Evolutionary conservation across 2,797 vertebrate genomes (phyloP), one percentile per base, ranked within the genome.

Genomic region (Darevskia mixta): DNA sequence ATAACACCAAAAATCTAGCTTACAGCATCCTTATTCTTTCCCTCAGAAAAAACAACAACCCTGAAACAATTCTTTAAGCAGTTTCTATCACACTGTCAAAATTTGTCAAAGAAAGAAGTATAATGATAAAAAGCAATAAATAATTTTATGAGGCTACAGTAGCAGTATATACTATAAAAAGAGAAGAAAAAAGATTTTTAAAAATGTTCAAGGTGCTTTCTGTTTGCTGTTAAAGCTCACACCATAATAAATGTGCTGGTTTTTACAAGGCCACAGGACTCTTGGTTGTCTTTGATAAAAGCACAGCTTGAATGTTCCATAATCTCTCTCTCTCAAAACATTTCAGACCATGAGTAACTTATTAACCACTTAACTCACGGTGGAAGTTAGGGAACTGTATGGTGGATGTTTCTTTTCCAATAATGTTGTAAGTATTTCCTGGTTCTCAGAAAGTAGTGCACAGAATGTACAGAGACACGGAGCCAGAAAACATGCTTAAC

Each of bases 361-460:
- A 83, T 82, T 92, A 93, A 89, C 6, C 25, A 35, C 90, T 43
- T 78, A 82, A 64, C 29, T 49, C 55, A 75, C 73, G 8, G 41
- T 73, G 35, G 18, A 77, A 66, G n/a, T 35, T 38, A 81, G 41
- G n/a, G 79, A 85, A 88, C 10, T 41, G 8, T 67, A 85, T 13
- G 43, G 41, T 75, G 32, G 29, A 32, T 58, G n/a, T 1, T 43
- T 41, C 79, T 80, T 87, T 82, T 82, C 38, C n/a, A 82, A 77
- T 35, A n/a, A 64, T 73, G 17, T 49, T 84, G 17, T 75, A 73
- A 78, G 58, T 77, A 71, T 90, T 90, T 93, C 85, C 61, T 43
- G 45, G 92, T 93, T 91, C 88, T 93, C 92, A 89, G 82, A 91
- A 91, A 83, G 45, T 38, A 49, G 81, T 91, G 73, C 75, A 92